Evolutionary conservation across 2,113 vertebrate species (phyloP), one percentile per base, ranked within the genome.

Genomic region (Dromiciops gliroides): DNA sequence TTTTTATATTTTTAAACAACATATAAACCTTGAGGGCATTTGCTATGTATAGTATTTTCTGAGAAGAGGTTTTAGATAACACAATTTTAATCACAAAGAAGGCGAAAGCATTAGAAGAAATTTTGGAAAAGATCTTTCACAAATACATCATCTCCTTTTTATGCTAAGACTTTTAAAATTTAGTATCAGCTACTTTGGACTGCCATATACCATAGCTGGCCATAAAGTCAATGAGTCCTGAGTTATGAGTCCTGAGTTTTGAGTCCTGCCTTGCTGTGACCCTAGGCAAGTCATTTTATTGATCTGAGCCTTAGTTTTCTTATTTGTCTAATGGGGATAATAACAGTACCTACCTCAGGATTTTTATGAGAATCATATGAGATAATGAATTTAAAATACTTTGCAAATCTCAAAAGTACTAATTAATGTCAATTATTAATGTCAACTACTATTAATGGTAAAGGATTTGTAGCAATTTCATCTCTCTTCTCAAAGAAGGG

Each of bases 61-160:
- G 6, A 91, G 23, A n/a, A 75, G 50, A 96, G 95, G 94, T 53
- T 16, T 94, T 56, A 95, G 95, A 95, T 92, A 96, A 48, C 26
- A 92, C 48, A 51, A 48, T 94, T 44, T 2, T 8, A 51, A n/a
- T 44, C 31, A 89, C 91, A 83, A 95, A 94, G 48, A 75, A 90
- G 37, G 28, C 19, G 88, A 89, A 53, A n/a, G 26, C 48, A 96
- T 90, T 49, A 93, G 44, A 56, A 95, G 94, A 90, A 25, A 75
- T 5, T 51, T 91, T 92, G 90, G 94, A 96, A 50, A 8, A 49
- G 4, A 89, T 48, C 83, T 94, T 95, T 91, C 92, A 89, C 2
- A 94, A 96, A 11, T 48, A 60, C 47, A 44, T 95, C 22, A 60
- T 37, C 1, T 67, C 31, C 3, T 75, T n/a, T 75, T 75, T 75